Conservation (phyloP, 2,113 vertebrate species). For the Puffinus mauretanicus region DNA sequence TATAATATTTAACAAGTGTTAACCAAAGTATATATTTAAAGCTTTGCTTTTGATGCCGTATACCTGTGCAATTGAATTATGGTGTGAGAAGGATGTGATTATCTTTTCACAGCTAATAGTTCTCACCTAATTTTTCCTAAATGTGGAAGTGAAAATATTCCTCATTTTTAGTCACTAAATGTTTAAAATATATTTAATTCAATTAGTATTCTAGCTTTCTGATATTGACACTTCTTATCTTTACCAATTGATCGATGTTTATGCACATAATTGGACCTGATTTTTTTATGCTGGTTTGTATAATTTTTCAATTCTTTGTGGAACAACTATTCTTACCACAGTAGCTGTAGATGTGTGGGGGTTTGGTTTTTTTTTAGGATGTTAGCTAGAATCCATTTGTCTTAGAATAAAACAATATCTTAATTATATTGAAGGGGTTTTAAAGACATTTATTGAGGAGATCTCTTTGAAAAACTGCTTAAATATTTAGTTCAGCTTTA, state of each 20-base stretch:
- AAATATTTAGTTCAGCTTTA: conserved; percentile 59
- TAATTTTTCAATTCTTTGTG: neutral
- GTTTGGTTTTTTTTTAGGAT: neutral
- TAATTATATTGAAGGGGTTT: neutral
- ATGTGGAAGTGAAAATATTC: neutral
- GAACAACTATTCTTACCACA: neutral
- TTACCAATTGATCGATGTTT: neutral
- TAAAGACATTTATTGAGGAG: neutral
- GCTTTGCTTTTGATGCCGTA: neutral
- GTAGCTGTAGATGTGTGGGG: neutral
- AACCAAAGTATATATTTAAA: conserved; percentile 30
- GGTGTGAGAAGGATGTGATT: neutral
- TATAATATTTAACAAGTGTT: conserved; percentile 70
- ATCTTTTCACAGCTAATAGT: neutral
- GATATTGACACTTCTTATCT: neutral
- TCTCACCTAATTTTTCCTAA: conserved; percentile 1
- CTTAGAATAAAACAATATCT: neutral
- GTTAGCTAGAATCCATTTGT: neutral
- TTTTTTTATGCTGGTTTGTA: neutral
- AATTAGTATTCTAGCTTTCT: neutral
- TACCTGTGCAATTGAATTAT: conserved; percentile 10
- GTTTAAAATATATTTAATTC: neutral
- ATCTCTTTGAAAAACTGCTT: conserved; percentile 62
- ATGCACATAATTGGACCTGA: neutral
- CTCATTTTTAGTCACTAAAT: neutral